phyloP scores from a whole-genome alignment of 2,113 vertebrate genomes.

The Spizaetus ornatus region DNA sequence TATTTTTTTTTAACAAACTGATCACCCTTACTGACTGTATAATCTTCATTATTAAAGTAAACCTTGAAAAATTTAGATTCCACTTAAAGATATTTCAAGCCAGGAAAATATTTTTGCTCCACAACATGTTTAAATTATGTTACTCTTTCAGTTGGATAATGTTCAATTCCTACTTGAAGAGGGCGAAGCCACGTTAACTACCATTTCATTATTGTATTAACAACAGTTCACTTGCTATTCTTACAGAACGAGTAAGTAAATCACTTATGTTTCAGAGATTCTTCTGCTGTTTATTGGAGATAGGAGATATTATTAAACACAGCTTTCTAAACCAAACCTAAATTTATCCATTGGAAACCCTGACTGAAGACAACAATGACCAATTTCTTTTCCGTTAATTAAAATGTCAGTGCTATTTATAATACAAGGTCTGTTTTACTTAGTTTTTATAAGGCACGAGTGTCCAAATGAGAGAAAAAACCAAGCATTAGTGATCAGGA shows the following conservation, averaged over 20 bases:
- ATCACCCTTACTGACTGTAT: background rate
- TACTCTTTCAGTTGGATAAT: slow-evolving; percentile 40
- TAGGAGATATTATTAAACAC: background rate
- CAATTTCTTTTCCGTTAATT: background rate
- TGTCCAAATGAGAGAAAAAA: background rate
- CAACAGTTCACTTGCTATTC: slow-evolving; percentile 59
- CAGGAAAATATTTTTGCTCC: slow-evolving; percentile 11
- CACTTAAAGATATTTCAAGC: background rate
- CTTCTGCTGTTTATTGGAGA: background rate
- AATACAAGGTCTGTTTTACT: background rate
- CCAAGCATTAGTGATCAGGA: background rate
- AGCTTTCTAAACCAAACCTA: background rate
- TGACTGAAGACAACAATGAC: background rate
- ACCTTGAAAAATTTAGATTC: background rate
- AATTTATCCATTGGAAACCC: background rate
- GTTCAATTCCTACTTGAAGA: background rate
- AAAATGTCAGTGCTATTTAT: background rate
- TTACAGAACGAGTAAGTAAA: slow-evolving; percentile 17
- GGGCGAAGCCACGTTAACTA: slow-evolving; percentile 31
- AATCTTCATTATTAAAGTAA: background rate
- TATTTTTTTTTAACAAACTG: background rate
- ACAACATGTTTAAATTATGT: slow-evolving; percentile 51
- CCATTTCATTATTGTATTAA: slow-evolving; percentile 58
- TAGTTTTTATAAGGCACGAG: background rate
- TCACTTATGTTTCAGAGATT: slow-evolving; percentile 27